Conservation (phyloP, 2,888 invertebrate genomes). For the Gastracanthus pulcherrimus region DNA sequence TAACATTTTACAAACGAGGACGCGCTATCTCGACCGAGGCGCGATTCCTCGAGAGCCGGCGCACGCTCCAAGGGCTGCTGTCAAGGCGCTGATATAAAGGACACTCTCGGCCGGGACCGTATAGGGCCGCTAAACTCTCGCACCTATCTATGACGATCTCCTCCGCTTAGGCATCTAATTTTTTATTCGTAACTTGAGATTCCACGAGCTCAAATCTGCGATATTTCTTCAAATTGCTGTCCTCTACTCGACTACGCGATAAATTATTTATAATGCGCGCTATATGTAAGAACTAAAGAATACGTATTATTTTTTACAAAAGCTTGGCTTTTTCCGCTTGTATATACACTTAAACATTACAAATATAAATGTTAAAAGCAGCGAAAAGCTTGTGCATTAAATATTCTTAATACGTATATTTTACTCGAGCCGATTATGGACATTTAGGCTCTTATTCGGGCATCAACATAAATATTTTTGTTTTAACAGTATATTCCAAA, state of each 20-base stretch:
- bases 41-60: slow-evolving; percentile 58
- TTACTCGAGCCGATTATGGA: slow-evolving; percentile 38
- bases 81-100: too few relatives aligned
- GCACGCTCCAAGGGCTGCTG: too few relatives aligned
- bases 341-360: background rate
- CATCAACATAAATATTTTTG: slow-evolving; percentile 30
- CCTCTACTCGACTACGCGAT: background rate
- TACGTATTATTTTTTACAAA: too few relatives aligned
- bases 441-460: slow-evolving; percentile 14
- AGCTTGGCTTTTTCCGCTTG: too few relatives aligned
- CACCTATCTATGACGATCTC: background rate
- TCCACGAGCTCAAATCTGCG: background rate
- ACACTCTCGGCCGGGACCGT: too few relatives aligned
- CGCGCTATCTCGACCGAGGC: slow-evolving; percentile 67
- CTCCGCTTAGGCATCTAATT: background rate
- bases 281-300: background rate
- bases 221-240: background rate
- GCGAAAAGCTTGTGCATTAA: background rate
- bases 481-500: slow-evolving; percentile 34
- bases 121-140: background rate
- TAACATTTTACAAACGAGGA: slow-evolving; percentile 75
- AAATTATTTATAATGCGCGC: background rate
- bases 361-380: background rate
- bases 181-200: slow-evolving; percentile 6
- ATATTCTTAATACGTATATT: slow-evolving; percentile 11